Conservation (phyloP, 1,140 invertebrate genomes). For the Sipha flava region DNA sequence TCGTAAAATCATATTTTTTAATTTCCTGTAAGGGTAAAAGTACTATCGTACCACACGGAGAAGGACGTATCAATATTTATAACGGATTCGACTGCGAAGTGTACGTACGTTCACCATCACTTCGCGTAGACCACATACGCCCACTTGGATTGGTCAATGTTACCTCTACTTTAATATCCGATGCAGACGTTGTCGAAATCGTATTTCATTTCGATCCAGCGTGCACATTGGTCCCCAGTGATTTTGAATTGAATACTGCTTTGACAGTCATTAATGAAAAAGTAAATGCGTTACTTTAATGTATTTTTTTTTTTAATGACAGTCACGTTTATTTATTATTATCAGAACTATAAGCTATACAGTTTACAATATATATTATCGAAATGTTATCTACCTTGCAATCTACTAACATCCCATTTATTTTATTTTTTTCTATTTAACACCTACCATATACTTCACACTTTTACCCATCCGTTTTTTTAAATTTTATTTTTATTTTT, state of each 20-base stretch:
- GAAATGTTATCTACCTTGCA: too few species aligned
- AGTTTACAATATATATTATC: too few species aligned
- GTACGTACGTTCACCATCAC: not conserved
- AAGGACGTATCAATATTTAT: slow-evolving; percentile 60
- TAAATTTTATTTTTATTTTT: too few species aligned
- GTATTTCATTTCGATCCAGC: not conserved
- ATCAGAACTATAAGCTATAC: too few species aligned
- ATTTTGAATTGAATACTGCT: not conserved
- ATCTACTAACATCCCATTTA: too few species aligned
- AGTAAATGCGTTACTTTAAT: too few species aligned
- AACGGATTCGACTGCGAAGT: slow-evolving; percentile 48
- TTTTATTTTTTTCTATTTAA: too few species aligned
- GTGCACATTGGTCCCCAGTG: not conserved
- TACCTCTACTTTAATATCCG: not conserved
- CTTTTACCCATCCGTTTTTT: too few species aligned
- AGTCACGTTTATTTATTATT: too few species aligned
- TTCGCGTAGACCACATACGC: not conserved
- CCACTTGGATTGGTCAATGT: not conserved
- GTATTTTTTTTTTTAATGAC: too few species aligned
- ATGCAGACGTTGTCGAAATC: not conserved
- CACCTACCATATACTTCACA: too few species aligned
- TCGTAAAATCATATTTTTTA: too few species aligned
- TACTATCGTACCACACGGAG: slow-evolving; percentile 38
- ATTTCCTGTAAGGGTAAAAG: not conserved
- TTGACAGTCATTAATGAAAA: not conserved